Conservation (phyloP, 2,888 invertebrate species). For the Macaria liturata region DNA sequence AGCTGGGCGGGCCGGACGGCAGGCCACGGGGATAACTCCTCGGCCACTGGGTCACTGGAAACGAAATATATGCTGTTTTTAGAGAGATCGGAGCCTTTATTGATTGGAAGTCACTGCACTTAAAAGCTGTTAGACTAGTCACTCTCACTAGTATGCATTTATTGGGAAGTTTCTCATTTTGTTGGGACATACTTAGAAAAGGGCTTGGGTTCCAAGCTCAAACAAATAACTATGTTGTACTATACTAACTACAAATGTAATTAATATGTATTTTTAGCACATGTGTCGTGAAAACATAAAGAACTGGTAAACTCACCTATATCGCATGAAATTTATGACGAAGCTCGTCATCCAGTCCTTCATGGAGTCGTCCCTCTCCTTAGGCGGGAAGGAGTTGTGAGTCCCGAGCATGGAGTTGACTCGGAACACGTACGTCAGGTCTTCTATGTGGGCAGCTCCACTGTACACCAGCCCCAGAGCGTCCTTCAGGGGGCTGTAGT, state of each 20-base stretch:
- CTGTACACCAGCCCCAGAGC: slow-evolving; percentile 54
- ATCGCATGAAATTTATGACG: slow-evolving; percentile 56
- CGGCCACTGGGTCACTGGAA: slow-evolving; percentile 57
- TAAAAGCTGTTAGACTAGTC: too few relatives aligned
- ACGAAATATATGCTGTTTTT: background rate
- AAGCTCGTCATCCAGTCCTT: slow-evolving; percentile 57
- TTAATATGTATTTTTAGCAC: too few relatives aligned
- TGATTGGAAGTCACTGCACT: too few relatives aligned
- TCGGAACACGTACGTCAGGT: slow-evolving; percentile 80
- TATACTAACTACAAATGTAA: too few relatives aligned
- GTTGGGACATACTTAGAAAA: background rate
- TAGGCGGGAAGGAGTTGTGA: slow-evolving; percentile 34
- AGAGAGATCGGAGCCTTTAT: too few relatives aligned
- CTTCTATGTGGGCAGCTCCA: slow-evolving; percentile 84
- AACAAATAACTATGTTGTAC: too few relatives aligned
- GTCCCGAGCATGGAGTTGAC: slow-evolving; percentile 49
- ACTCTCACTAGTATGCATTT: background rate
- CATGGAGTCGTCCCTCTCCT: slow-evolving; percentile 47
- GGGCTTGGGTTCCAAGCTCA: background rate
- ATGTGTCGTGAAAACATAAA: too few relatives aligned
- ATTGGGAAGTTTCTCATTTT: background rate
- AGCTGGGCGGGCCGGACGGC: slow-evolving; percentile 35
- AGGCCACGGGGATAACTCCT: slow-evolving; percentile 46
- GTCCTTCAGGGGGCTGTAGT: slow-evolving; percentile 71
- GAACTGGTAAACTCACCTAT: slow-evolving; percentile 49